Evolutionary conservation across 1,140 invertebrate genomes (phyloP), one percentile per base, ranked within the genome.

Genomic region (Orius laevigatus): DNA sequence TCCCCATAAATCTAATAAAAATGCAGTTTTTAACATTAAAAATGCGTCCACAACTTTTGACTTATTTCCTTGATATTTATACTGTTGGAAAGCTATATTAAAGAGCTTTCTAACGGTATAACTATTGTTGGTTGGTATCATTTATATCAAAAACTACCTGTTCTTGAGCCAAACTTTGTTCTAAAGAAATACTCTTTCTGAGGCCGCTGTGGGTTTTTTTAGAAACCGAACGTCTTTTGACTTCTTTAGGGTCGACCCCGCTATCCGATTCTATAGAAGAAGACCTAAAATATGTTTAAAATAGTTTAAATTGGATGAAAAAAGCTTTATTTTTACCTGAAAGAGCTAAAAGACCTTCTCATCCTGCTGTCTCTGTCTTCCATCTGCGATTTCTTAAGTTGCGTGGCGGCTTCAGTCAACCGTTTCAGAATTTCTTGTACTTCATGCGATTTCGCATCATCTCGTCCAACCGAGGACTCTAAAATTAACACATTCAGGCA

Each of bases 151-250:
- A 25, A 25, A 19, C 2, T 45, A 70, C 34, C 67, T 66, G 58
- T 66, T 70, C 55, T 66, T 69, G 43, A 67, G 64, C 11, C 44
- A 70, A 66, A 11, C 75, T 80, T 59, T 85, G 81, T 63, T 85
- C 81, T 33, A 85, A 62, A 12, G 81, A 84, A 14, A 84, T 61
- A 63, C 77, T 79, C 58, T 82, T 84, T 45, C 79, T 69, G 54
- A 79, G 73, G 10, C 84, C 62, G 58, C 70, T 72, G 49, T 73
- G 71, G 57, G 72, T 73, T 45, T 51, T 54, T 40, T 58, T 55
- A 10, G 54, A 36, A 9, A 51, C 49, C 3, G 43, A 4, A 35
- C 47, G 46, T 42, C 55, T 59, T 18, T 51, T 57, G 16, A 53
- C 34, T 33, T 39, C 43, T 32, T 38, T n/a, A 11, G 41, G 35